Conservation (phyloP, 2,888 invertebrate species). For the Mechanitis mazaeus region DNA sequence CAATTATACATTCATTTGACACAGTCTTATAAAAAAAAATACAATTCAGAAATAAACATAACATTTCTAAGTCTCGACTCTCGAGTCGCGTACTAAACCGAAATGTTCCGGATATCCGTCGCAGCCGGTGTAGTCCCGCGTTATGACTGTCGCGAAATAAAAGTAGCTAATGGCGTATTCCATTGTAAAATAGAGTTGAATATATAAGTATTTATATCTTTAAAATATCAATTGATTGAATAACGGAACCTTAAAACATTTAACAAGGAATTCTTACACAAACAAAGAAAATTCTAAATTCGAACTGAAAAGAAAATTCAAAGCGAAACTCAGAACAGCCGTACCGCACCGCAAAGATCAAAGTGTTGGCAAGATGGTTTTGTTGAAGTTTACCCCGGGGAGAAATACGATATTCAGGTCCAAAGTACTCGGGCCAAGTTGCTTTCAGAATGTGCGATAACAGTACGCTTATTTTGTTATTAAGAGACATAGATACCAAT, state of each 20-base stretch:
- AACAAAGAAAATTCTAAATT: not conserved
- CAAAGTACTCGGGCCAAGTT: slow-evolving; percentile 6
- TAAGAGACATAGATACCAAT: not conserved
- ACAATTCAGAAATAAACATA: slow-evolving; percentile 9
- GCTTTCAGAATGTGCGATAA: slow-evolving; percentile 7
- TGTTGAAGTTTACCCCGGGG: slow-evolving; percentile 13
- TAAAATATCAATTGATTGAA: not conserved
- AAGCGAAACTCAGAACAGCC: slow-evolving; percentile 10
- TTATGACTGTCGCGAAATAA: slow-evolving; percentile 23
- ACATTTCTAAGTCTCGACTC: slow-evolving; percentile 18
- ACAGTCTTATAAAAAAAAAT: not conserved
- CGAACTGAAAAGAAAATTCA: slow-evolving; percentile 7
- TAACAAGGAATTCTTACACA: no score
- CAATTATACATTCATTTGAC: not conserved
- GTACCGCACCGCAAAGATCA: slow-evolving; percentile 10
- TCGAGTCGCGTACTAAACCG: slow-evolving; percentile 26
- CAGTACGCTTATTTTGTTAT: slow-evolving; percentile 6
- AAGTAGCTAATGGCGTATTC: slow-evolving; percentile 11
- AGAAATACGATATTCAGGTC: slow-evolving; percentile 14
- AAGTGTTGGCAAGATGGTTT: slow-evolving; percentile 12
- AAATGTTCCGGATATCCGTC: slow-evolving; percentile 27
- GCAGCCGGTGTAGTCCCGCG: slow-evolving; percentile 24
- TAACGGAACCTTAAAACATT: no score
- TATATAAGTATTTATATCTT: not conserved
- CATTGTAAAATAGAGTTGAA: not conserved